Evolutionary conservation across 1,140 invertebrate genomes (phyloP).

Genomic region (Brachionus paranguensis): DNA sequence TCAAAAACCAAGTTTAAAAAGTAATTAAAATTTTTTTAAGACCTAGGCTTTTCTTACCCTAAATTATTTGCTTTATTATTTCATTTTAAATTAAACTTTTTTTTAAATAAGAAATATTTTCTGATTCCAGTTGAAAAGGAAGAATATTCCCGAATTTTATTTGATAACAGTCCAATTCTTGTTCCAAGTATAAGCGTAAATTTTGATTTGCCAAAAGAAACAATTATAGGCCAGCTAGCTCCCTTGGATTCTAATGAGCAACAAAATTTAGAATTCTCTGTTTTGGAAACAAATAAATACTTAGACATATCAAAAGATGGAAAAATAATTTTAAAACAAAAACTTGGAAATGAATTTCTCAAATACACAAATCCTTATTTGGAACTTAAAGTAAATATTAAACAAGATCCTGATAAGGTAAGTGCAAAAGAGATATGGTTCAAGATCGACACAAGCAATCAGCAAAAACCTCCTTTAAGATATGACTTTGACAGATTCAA

Average conservation of each 20-base stretch:
- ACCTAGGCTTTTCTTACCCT: too few species aligned
- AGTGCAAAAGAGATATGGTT: neutral
- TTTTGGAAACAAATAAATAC: neutral
- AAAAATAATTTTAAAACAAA: slow-evolving; percentile 9
- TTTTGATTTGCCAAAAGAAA: neutral
- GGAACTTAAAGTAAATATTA: neutral
- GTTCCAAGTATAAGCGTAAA: neutral
- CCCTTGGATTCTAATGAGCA: neutral
- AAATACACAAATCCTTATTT: slow-evolving; percentile 27
- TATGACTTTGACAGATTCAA: neutral
- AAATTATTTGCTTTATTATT: neutral
- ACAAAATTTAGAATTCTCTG: neutral
- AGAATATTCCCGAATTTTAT: neutral
- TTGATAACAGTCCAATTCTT: neutral
- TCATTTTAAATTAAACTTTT: neutral
- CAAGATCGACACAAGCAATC: neutral
- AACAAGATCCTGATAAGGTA: neutral
- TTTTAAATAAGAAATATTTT: neutral
- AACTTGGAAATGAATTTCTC: neutral
- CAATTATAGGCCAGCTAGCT: neutral
- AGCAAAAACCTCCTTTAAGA: neutral
- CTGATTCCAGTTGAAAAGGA: neutral
- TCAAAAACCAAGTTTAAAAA: too few species aligned
- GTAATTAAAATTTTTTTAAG: too few species aligned
- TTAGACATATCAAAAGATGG: neutral